Evolutionary conservation across 2,113 vertebrate species (phyloP), one percentile per base, ranked within the genome.

Genomic region (Gadus macrocephalus): DNA sequence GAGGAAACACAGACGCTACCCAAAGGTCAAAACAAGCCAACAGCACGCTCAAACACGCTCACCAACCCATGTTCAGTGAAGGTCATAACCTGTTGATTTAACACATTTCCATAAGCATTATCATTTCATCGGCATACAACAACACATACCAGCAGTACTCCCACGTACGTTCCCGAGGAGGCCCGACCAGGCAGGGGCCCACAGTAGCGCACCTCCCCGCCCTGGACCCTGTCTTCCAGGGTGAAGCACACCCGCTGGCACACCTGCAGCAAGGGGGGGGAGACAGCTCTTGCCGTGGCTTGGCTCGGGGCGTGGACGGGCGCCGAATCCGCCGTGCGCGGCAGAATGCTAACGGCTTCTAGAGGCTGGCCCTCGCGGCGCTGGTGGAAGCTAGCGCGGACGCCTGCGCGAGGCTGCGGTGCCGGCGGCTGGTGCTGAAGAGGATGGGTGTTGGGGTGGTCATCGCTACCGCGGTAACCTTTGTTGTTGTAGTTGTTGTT

Each of bases 181-280:
- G 64, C 1, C 25, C 83, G 81, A 1, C 77, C 80, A 0, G 91
- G 81, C 15, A 92, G 78, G 15, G 27, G 56, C 0, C 88, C 89
- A 9, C 88, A 92, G 77, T 78, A 93, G 9, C 69, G 69, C 64
- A 93, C 91, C 28, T 83, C 89, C 14, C 91, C 92, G 0, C 15
- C 25, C 0, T 74, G 64, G 1, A 82, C 17, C 0, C 0, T 56
- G 31, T 87, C 79, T 0, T 90, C 83, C 66, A 72, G 64, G 14
- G 65, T 65, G 78, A 91, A 86, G 35, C 64, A 81, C 19, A 93
- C 91, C 19, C 90, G 83, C 77, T 92, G 89, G 1, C 91, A 90
- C 0, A 78, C 0, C 0, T 72, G 69, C 53, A 91, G 70, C 0
- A 35, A 53, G 0, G 79, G 73, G 0, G 28, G 11, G 0, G 79